phyloP scores from a whole-genome alignment of 2,888 invertebrate species.

The Harmothoe impar region DNA sequence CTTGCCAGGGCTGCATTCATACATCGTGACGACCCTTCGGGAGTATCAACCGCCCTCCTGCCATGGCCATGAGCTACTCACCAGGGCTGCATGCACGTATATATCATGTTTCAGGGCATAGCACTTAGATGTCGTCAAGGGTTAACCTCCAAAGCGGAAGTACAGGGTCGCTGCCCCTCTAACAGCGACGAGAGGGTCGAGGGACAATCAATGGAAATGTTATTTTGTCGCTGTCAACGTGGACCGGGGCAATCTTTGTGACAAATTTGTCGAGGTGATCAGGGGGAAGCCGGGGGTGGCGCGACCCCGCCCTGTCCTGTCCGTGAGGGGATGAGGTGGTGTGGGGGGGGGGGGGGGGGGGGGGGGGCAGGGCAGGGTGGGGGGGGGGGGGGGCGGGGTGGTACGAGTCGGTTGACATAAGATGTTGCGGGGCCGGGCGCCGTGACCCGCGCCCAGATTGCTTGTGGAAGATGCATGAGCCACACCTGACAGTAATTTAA shows the following conservation, averaged over 20 bases:
- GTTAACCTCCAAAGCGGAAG: no score
- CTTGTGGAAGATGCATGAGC: conserved; percentile 52
- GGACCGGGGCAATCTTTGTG: conserved; percentile 23
- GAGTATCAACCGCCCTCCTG: no score
- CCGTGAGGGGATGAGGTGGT: neutral
- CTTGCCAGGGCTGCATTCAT: no score
- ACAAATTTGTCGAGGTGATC: conserved; percentile 54
- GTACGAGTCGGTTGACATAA: conserved; percentile 47
- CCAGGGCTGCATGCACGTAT: no score
- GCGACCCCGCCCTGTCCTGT: neutral
- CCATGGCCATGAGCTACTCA: no score
- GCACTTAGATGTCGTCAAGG: no score
- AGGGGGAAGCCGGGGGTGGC: neutral
- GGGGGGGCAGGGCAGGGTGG: neutral
- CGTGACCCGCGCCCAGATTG: conserved; percentile 61
- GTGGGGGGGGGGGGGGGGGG: neutral
- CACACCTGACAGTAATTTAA: conserved; percentile 61
- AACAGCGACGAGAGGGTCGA: neutral
- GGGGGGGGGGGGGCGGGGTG: neutral
- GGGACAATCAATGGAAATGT: conserved; percentile 59
- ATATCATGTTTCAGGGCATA: no score
- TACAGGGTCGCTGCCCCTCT: neutral
- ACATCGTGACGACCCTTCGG: no score
- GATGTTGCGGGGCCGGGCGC: conserved; percentile 33
- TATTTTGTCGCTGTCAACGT: conserved; percentile 59